Evolutionary conservation across 2,797 vertebrate species (phyloP).

Genomic region (Pseudomugil gertrudae): DNA sequence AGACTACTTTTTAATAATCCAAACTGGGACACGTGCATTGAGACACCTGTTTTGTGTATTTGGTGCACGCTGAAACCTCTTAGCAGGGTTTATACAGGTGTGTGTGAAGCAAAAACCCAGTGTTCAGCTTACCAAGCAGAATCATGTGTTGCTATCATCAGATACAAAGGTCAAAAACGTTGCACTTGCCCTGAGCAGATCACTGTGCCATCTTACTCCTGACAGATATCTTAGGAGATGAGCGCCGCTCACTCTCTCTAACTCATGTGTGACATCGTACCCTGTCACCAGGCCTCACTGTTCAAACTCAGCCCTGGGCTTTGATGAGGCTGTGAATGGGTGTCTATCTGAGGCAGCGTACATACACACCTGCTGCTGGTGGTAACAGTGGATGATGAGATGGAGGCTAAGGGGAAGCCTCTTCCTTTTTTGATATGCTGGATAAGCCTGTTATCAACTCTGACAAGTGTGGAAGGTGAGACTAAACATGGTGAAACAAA

Average conservation of each 20-base stretch:
- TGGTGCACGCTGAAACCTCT: not conserved
- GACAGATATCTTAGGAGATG: conserved; percentile 54
- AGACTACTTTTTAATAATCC: not conserved
- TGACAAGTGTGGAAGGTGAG: conserved; percentile 13
- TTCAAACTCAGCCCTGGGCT: conserved; percentile 4
- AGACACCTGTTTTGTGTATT: not conserved
- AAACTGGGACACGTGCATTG: not conserved
- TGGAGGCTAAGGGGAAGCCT: not conserved
- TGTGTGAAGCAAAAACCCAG: not conserved
- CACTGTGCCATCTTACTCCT: conserved; percentile 31
- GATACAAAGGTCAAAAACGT: conserved; percentile 45
- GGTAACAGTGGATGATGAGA: not conserved
- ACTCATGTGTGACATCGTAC: conserved; percentile 46
- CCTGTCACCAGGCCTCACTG: conserved; percentile 31
- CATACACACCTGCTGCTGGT: not conserved
- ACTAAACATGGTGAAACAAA: not conserved
- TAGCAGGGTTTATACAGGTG: not conserved
- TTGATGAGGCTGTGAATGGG: conserved; percentile 13
- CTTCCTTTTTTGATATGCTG: not conserved
- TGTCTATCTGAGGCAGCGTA: conserved; percentile 19
- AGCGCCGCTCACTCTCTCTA: conserved; percentile 46
- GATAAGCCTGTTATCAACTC: conserved; percentile 17
- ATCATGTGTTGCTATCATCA: conserved; percentile 21
- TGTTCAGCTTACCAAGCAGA: not conserved
- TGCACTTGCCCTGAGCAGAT: conserved; percentile 42